Evolutionary conservation across 2,113 vertebrate species (phyloP).

Genomic region (Catharus minimus): DNA sequence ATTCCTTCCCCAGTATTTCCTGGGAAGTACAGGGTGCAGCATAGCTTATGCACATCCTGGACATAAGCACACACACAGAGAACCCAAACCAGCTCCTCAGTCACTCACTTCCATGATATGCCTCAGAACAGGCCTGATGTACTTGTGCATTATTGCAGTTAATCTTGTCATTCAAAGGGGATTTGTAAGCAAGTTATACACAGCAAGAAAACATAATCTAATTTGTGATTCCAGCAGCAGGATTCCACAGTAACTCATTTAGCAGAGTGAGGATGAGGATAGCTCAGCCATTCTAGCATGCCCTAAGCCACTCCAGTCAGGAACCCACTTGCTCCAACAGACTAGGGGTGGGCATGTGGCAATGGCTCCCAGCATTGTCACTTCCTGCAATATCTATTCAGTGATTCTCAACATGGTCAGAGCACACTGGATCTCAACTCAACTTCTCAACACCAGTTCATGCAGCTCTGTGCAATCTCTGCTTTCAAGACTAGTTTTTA

Average conservation of each 20-base stretch:
- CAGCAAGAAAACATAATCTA: not conserved
- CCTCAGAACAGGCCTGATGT: not conserved
- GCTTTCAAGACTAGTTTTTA: not conserved
- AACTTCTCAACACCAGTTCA: not conserved
- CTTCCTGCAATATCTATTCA: not conserved
- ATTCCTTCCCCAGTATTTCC: not conserved
- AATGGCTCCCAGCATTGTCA: not conserved
- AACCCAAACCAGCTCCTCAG: not conserved
- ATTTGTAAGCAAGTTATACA: not conserved
- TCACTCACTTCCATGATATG: not conserved
- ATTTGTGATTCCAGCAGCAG: not conserved
- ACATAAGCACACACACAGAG: not conserved
- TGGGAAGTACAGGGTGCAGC: not conserved
- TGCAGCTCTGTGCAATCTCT: not conserved
- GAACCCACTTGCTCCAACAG: not conserved
- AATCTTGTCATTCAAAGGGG: not conserved
- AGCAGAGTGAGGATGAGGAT: not conserved
- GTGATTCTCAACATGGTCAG: not conserved
- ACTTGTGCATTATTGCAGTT: not conserved
- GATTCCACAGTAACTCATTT: not conserved
- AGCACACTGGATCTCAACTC: not conserved
- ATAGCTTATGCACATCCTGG: not conserved
- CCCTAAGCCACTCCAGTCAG: not conserved
- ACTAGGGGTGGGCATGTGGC: not conserved
- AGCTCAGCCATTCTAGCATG: rapidly evolving